Evolutionary conservation across 2,797 vertebrate genomes (phyloP).

Genomic region (Dipus sagitta): DNA sequence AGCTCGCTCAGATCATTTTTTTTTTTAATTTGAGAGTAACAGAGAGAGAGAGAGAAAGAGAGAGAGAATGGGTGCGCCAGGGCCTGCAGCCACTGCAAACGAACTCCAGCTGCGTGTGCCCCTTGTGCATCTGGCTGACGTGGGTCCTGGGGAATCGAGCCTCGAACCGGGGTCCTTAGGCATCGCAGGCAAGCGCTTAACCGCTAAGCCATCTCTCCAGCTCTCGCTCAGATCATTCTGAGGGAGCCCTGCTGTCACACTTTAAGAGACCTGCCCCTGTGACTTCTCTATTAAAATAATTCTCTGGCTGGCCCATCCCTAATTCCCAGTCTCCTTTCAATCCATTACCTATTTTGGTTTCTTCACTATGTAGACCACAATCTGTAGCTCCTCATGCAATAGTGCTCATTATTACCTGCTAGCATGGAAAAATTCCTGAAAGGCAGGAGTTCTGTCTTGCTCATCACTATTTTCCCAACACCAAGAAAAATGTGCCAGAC

Average conservation of each 20-base stretch:
- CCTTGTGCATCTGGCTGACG: too few species aligned
- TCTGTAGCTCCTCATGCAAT: conserved; percentile 3
- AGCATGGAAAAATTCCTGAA: background rate
- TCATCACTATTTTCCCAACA: background rate
- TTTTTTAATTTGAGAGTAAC: too few species aligned
- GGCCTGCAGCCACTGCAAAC: too few species aligned
- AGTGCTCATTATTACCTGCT: background rate
- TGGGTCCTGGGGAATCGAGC: too few species aligned
- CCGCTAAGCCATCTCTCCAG: too few species aligned
- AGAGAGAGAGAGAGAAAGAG: too few species aligned
- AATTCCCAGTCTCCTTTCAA: background rate
- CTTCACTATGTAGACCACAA: background rate
- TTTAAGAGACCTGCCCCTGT: background rate
- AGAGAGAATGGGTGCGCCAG: too few species aligned
- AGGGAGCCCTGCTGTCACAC: background rate
- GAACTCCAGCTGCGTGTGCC: too few species aligned
- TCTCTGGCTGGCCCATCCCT: background rate
- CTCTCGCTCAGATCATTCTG: background rate
- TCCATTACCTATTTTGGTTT: conserved; percentile 10
- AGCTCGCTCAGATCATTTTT: background rate
- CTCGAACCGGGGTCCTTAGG: too few species aligned
- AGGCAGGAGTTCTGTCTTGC: background rate
- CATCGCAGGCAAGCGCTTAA: too few species aligned
- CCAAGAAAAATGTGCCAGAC: background rate
- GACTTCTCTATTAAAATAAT: background rate